Evolutionary conservation across 2,797 vertebrate species (phyloP).

Genomic region (Macropodus opercularis): DNA sequence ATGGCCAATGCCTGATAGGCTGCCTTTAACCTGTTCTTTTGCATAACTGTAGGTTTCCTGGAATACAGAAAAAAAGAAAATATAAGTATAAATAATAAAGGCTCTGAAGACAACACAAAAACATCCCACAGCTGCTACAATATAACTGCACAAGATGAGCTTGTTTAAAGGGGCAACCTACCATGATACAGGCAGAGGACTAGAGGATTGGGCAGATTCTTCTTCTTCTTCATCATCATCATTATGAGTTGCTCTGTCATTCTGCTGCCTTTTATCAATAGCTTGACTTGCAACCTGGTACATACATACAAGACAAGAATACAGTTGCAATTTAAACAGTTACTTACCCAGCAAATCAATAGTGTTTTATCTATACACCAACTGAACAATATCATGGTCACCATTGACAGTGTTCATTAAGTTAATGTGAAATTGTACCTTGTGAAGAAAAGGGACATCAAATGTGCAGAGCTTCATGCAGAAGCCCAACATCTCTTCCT

Average conservation of each 20-base stretch:
- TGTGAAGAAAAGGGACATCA: conserved; percentile 70
- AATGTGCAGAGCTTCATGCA: conserved; percentile 57
- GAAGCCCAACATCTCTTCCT: conserved; percentile 73
- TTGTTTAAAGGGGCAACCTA: conserved; percentile 17
- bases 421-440: conserved; percentile 59
- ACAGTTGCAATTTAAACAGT: neutral
- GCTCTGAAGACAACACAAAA: neutral
- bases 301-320: conserved; percentile 14
- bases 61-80: conserved; percentile 13
- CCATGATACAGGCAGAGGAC: neutral
- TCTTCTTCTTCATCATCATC: no score
- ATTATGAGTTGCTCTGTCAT: neutral
- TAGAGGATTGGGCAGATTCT: neutral
- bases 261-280: conserved; percentile 25
- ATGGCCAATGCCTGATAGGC: conserved; percentile 55
- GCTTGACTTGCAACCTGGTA: conserved; percentile 64
- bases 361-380: neutral
- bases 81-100: conserved; percentile 1
- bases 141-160: no score
- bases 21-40: conserved; percentile 43
- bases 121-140: no score
- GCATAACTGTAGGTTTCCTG: conserved; percentile 43
- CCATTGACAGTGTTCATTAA: no score
- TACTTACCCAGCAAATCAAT: neutral
- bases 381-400: no score